Evolutionary conservation across 2,113 vertebrate species (phyloP).

Genomic region (Mustelus asterias): DNA sequence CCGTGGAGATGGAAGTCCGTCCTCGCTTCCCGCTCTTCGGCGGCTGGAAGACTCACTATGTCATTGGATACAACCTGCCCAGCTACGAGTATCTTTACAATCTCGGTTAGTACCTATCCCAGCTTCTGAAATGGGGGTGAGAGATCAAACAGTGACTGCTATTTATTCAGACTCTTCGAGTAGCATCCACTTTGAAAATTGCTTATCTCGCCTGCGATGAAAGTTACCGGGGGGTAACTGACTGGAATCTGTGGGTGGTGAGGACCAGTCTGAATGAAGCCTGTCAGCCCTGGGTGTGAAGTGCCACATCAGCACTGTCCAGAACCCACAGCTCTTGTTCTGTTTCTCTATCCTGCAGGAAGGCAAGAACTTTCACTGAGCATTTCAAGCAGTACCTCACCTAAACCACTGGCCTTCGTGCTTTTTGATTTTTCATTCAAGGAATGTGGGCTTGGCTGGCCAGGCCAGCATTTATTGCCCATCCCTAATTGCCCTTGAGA

Average conservation of each 20-base stretch:
- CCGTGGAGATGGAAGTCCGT: slow-evolving; percentile 92
- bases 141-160: not conserved
- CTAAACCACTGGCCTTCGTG: not conserved
- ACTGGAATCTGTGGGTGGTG: not conserved
- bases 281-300: not conserved
- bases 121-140: not conserved
- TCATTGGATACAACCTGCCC: slow-evolving; percentile 92
- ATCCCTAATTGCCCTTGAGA: too few relatives aligned
- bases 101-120: slow-evolving; percentile 63
- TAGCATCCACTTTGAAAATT: not conserved
- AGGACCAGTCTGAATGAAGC: not conserved
- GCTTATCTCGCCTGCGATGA: not conserved
- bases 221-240: not conserved
- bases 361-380: too few relatives aligned
- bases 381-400: not conserved
- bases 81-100: slow-evolving; percentile 98
- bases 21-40: slow-evolving; percentile 94
- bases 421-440: too few relatives aligned
- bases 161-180: not conserved
- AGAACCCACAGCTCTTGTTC: not conserved
- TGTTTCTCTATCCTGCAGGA: not conserved
- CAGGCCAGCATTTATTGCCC: too few relatives aligned
- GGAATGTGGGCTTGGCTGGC: too few relatives aligned
- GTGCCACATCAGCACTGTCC: not conserved
- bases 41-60: slow-evolving; percentile 98